These are phyloP conservation scores for Drosophila mimica DNA, from an alignment of 2,888 invertebrate species.

Conservation along the genomic window DNA sequence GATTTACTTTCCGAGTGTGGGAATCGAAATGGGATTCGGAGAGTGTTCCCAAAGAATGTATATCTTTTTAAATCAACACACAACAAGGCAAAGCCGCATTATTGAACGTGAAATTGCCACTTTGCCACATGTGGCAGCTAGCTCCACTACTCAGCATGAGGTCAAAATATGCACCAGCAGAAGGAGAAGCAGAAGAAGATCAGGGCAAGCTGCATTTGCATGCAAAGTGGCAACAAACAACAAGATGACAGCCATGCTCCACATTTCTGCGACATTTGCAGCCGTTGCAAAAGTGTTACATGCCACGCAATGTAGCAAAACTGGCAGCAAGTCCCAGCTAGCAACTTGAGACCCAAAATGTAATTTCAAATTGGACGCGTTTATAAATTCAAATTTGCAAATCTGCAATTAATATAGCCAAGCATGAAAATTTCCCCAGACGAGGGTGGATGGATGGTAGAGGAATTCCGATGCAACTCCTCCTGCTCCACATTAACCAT, in stretches of 20 bases:
- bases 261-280: constrained; percentile 72
- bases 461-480: constrained; percentile 35
- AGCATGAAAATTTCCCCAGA: constrained; percentile 11
- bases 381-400: constrained; percentile 32
- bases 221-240: constrained; percentile 60
- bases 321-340: background rate
- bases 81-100: constrained; percentile 49
- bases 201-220: constrained; percentile 51
- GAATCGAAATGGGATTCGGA: constrained; percentile 43
- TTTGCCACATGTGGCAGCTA: constrained; percentile 38
- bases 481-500: constrained; percentile 1
- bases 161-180: constrained; percentile 53
- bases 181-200: background rate
- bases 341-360: constrained; percentile 40
- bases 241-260: constrained; percentile 55
- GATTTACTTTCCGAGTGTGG: background rate
- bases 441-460: background rate
- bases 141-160: constrained; percentile 56
- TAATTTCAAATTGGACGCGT: constrained; percentile 29
- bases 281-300: constrained; percentile 61
- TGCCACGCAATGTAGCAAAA: constrained; percentile 55
- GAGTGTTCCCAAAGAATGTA: constrained; percentile 46
- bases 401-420: constrained; percentile 52
- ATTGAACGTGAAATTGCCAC: constrained; percentile 47
- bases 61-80: constrained; percentile 50